phyloP scores from a whole-genome alignment of 2,888 invertebrate genomes.

The Danaus chrysippus region DNA sequence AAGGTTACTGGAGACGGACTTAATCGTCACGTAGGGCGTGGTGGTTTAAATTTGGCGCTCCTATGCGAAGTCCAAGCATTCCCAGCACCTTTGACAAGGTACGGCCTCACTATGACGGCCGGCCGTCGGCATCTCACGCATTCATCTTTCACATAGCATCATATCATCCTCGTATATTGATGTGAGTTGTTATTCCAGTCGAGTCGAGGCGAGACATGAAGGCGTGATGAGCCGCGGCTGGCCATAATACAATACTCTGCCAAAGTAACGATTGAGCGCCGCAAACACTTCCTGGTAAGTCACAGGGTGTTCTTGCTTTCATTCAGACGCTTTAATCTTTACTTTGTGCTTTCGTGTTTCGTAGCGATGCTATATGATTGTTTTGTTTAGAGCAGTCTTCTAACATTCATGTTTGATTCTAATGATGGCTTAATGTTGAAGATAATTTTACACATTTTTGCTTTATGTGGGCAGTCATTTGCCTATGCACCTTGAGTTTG shows the following conservation, averaged over 20 bases:
- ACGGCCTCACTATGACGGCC: slow-evolving; percentile 56
- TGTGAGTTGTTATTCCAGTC: slow-evolving; percentile 76
- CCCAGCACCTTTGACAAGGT: slow-evolving; percentile 89
- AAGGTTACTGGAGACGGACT: slow-evolving; percentile 81
- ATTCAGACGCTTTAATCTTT: slow-evolving; percentile 75
- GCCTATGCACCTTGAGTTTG: slow-evolving; percentile 2
- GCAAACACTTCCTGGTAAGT: slow-evolving; percentile 78
- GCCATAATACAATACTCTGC: slow-evolving; percentile 69
- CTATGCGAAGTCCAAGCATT: slow-evolving; percentile 89
- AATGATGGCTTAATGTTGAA: slow-evolving; percentile 21
- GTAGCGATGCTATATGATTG: slow-evolving; percentile 41
- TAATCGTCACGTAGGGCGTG: slow-evolving; percentile 75
- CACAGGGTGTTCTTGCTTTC: slow-evolving; percentile 76
- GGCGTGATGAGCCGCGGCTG: slow-evolving; percentile 76
- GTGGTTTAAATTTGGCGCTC: slow-evolving; percentile 78
- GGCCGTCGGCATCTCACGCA: slow-evolving; percentile 70
- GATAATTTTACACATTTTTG: slow-evolving; percentile 13
- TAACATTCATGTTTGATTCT: slow-evolving; percentile 21
- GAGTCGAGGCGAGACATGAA: slow-evolving; percentile 66
- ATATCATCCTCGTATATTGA: slow-evolving; percentile 70
- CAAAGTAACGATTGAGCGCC: slow-evolving; percentile 77
- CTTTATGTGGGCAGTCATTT: slow-evolving; percentile 14
- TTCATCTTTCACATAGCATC: slow-evolving; percentile 73
- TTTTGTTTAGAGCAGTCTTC: slow-evolving; percentile 24
- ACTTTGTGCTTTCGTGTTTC: slow-evolving; percentile 74